Conservation (phyloP, 2,888 invertebrate genomes). For the Iselma pallidipennis region DNA sequence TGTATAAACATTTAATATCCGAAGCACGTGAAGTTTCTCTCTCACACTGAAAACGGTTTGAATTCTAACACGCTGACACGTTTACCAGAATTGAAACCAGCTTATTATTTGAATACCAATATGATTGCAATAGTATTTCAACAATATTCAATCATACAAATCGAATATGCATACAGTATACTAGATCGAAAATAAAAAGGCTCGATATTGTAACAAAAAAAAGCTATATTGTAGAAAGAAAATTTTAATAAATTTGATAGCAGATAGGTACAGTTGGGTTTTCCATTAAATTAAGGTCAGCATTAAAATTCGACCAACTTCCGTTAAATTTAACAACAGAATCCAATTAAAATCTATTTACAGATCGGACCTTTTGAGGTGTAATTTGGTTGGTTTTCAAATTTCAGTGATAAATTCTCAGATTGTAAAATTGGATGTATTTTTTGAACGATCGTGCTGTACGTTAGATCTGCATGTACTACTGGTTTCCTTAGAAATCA, state of each 20-base stretch:
- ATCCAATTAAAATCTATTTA: conserved; percentile 22
- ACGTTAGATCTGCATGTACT: no score
- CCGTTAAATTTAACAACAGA: conserved; percentile 16
- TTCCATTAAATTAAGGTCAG: no score
- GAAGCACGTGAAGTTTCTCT: background rate
- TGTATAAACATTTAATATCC: background rate
- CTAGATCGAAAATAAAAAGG: background rate
- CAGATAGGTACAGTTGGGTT: no score
- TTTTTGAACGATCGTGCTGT: no score
- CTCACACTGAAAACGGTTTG: conserved; percentile 13
- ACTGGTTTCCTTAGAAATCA: no score
- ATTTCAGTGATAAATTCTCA: conserved; percentile 16
- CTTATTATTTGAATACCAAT: conserved; percentile 28
- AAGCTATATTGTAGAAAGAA: background rate
- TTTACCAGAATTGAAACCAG: conserved; percentile 23
- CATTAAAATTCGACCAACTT: conserved; percentile 3
- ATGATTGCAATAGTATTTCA: background rate
- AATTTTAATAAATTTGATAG: background rate
- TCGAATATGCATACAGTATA: no score
- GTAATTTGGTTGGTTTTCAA: conserved; percentile 13
- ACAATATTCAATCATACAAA: background rate
- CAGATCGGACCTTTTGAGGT: conserved; percentile 20
- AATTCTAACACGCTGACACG: conserved; percentile 26
- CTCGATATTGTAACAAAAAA: background rate
- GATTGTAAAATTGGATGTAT: conserved; percentile 16